Evolutionary conservation across 2,797 vertebrate species (phyloP), one percentile per base, ranked within the genome.

Genomic region (Poliocrania exsul): DNA sequence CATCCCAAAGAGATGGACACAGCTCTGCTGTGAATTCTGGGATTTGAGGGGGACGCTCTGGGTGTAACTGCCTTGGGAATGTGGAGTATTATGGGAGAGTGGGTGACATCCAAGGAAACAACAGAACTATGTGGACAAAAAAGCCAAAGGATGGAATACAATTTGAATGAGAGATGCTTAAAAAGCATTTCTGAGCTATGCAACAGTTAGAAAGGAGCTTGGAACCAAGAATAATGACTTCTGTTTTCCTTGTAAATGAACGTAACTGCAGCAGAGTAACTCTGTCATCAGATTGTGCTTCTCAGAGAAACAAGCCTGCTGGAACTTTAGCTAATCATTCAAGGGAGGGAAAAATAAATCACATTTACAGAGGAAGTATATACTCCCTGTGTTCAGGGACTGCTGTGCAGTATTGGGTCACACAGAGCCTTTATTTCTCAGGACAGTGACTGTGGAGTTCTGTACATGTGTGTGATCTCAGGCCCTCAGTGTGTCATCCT

Each of bases 1-100:
- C 8, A 13, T 24, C 57, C 50, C 58, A 18, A 28, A 11, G 6
- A 71, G 24, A 24, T 13, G 26, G 47, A 25, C 2, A 2, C 6
- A 8, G 26, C 15, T 42, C 26, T 40, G 12, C 18, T 46, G 54
- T 29, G 31, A 25, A n/a, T 18, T 28, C 0, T 0, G 14, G 58
- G 38, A 2, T 65, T 3, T 57, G 40, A 21, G 66, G 16, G 40
- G 24, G 23, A 14, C 3, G 1, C 12, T 26, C 11, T 24, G 54
- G 11, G 10, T 46, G 29, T 8, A 33, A 47, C n/a, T 37, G 23
- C 47, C n/a, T 44, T 70, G 19, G 16, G 67, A 24, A 1, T 49
- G 47, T 44, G 65, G 26, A 31, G 15, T 20, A 9, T 44, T 40
- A 23, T 29, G 62, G 46, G 10, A 71, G 3, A 44, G 33, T 11